These are phyloP conservation scores for Neofelis nebulosa DNA, from an alignment of 2,113 vertebrate genomes.

Conservation along the genomic window DNA sequence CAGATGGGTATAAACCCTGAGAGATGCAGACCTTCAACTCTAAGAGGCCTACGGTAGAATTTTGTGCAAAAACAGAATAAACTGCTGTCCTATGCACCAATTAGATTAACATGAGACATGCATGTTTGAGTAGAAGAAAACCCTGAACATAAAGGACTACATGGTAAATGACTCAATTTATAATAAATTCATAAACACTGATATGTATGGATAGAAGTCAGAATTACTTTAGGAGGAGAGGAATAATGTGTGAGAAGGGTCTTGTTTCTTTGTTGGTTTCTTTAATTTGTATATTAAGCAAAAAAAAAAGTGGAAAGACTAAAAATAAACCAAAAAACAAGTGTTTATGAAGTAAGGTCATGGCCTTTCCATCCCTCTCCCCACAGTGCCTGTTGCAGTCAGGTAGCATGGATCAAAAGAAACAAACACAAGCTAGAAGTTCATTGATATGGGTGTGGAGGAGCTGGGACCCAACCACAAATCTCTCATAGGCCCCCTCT, in stretches of 20 bases:
- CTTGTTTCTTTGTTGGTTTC: not conserved
- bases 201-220: not conserved
- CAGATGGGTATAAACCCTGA: not conserved
- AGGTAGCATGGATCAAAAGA: not conserved
- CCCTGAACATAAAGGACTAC: not conserved
- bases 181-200: not conserved
- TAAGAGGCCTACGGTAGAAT: not conserved
- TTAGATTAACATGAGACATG: not conserved
- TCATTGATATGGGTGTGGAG: too few species aligned
- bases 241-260: not conserved
- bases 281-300: not conserved
- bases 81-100: not conserved
- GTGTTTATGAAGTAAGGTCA: not conserved
- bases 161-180: not conserved
- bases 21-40: not conserved
- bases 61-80: not conserved
- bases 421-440: not conserved
- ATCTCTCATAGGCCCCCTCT: not conserved
- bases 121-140: not conserved
- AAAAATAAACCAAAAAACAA: not conserved
- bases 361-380: not conserved
- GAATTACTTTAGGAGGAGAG: not conserved
- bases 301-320: not conserved
- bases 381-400: not conserved
- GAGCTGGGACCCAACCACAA: too few species aligned